Percentiles rank a stretch among this genome's conserved stretches.
These are phyloP conservation scores for Cherax destructor DNA, from an alignment of 1,140 invertebrate genomes.

Conservation along the genomic window DNA sequence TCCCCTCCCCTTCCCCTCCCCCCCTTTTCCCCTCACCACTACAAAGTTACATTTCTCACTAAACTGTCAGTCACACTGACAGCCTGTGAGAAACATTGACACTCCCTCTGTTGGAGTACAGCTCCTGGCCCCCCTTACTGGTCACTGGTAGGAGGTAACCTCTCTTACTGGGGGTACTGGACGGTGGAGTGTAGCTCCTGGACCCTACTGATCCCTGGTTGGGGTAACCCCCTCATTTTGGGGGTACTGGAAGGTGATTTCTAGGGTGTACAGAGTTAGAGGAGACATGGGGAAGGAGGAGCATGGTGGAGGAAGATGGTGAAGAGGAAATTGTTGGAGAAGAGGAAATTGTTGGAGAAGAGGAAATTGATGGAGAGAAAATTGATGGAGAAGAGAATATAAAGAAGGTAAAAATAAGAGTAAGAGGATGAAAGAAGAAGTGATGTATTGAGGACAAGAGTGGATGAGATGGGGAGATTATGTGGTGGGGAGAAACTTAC, in stretches of 20 bases:
- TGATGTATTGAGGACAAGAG: background rate
- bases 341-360: too few relatives aligned
- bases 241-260: background rate
- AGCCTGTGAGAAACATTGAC: too few relatives aligned
- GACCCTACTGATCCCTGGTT: too few relatives aligned
- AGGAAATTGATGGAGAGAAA: too few relatives aligned
- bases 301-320: too few relatives aligned
- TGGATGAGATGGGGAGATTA: background rate
- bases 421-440: too few relatives aligned
- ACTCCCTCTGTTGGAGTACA: background rate
- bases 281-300: background rate
- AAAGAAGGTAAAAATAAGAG: too few relatives aligned
- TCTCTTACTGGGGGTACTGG: background rate
- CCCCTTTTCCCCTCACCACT: background rate
- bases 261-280: background rate
- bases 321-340: too few relatives aligned
- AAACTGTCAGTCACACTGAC: background rate
- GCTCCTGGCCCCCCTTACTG: background rate
- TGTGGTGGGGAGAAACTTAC: background rate
- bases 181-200: too few relatives aligned
- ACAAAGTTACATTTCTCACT: background rate
- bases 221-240: too few relatives aligned
- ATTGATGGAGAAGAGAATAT: too few relatives aligned
- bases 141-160: background rate
- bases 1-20: background rate